Percentiles rank a stretch among this genome's conserved stretches.
Evolutionary conservation across 2,797 vertebrate species (phyloP).

Genomic region (Champsocephalus gunnari): DNA sequence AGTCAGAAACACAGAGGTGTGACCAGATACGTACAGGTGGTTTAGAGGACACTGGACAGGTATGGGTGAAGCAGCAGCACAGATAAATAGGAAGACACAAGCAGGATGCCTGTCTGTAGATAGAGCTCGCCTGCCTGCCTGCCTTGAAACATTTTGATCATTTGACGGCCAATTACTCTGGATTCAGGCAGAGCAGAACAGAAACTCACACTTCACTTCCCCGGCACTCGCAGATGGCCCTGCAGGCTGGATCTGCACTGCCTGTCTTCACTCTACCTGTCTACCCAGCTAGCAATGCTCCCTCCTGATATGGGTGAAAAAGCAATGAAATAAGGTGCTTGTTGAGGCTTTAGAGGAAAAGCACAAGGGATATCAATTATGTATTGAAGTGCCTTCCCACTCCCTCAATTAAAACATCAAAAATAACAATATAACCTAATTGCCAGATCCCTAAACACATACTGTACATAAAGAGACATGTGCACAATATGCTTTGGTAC

Average conservation of each 20-base stretch:
- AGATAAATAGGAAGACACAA: slow-evolving; percentile 47
- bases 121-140: slow-evolving; percentile 65
- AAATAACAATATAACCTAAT: neutral
- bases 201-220: slow-evolving; percentile 72
- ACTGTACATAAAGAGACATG: neutral
- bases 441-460: neutral
- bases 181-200: slow-evolving; percentile 74
- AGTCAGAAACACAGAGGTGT: slow-evolving; percentile 19
- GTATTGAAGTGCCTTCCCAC: slow-evolving; percentile 33
- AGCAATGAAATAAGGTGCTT: slow-evolving; percentile 42
- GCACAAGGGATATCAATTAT: slow-evolving; percentile 30
- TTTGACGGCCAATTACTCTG: slow-evolving; percentile 79
- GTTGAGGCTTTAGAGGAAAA: slow-evolving; percentile 23
- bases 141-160: slow-evolving; percentile 76
- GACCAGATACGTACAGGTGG: slow-evolving; percentile 28
- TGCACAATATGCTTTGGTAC: neutral
- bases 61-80: slow-evolving; percentile 26
- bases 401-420: slow-evolving; percentile 6
- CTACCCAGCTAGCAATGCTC: slow-evolving; percentile 40
- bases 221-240: slow-evolving; percentile 64
- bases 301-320: slow-evolving; percentile 52
- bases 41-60: slow-evolving; percentile 42
- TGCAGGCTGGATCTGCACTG: slow-evolving; percentile 57
- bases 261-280: slow-evolving; percentile 62
- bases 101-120: slow-evolving; percentile 56